These are phyloP conservation scores for Epizoanthus stellaris DNA, from an alignment of 92 coral and sea anemone genomes.

Conservation along the genomic window DNA sequence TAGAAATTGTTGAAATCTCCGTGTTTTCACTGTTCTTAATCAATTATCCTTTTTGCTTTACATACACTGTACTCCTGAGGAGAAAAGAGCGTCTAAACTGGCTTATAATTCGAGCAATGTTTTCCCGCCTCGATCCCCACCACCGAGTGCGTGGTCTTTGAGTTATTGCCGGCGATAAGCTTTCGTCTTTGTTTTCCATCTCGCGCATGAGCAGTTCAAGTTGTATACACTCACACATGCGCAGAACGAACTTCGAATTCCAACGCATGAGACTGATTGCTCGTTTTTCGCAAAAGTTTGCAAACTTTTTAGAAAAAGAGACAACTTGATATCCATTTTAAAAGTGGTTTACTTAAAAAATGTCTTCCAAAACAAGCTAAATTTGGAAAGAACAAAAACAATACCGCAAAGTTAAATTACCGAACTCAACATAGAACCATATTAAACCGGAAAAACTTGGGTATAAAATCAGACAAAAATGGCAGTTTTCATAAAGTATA, in stretches of 20 bases:
- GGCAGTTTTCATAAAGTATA: background rate
- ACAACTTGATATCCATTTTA: constrained; percentile 20
- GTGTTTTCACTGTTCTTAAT: background rate
- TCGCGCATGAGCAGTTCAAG: constrained; percentile 34
- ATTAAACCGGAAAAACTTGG: background rate
- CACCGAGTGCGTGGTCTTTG: constrained; percentile 14
- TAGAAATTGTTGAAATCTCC: background rate
- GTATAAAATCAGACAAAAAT: background rate
- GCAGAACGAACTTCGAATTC: constrained; percentile 7
- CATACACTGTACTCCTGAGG: too few relatives aligned
- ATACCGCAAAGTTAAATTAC: background rate
- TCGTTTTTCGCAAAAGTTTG: constrained; percentile 47
- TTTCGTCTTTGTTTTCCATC: constrained; percentile 18
- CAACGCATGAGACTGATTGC: constrained; percentile 30
- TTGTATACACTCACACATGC: constrained; percentile 3
- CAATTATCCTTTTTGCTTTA: background rate
- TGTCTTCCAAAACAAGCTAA: background rate
- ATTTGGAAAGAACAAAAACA: background rate
- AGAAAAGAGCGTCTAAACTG: background rate
- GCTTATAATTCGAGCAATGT: background rate
- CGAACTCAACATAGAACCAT: too few relatives aligned
- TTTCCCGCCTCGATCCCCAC: constrained; percentile 24
- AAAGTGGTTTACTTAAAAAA: background rate
- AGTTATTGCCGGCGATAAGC: constrained; percentile 21
- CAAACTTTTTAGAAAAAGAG: constrained; percentile 52